Conservation (phyloP, 2,888 invertebrate species). For the Ophioninae sp. region DNA sequence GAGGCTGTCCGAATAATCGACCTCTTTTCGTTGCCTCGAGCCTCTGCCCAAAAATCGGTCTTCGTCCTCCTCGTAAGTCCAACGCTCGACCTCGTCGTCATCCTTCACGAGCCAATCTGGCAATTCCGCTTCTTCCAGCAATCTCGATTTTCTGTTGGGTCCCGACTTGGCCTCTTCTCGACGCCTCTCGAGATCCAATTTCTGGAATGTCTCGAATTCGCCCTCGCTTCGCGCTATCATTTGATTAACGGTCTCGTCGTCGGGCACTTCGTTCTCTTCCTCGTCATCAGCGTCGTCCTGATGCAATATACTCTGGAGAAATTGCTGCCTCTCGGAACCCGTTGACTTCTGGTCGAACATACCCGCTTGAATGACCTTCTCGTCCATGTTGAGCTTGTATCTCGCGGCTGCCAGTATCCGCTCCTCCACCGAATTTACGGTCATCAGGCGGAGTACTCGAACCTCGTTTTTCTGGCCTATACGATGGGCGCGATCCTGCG, state of each 20-base stretch:
- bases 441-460: constrained; percentile 97
- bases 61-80: constrained; percentile 88
- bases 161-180: constrained; percentile 88
- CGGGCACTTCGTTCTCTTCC: constrained; percentile 98
- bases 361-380: constrained; percentile 99
- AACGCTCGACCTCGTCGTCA: constrained; percentile 93
- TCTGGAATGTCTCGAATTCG: constrained; percentile 96
- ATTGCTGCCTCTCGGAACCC: constrained; percentile 97
- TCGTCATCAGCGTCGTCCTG: constrained; percentile 98
- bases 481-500: constrained; percentile 99
- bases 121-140: constrained; percentile 96
- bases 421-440: constrained; percentile 99
- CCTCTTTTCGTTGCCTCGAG: constrained; percentile 96
- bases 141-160: constrained; percentile 89
- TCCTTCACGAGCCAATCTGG: constrained; percentile 97
- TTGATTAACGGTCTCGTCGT: constrained; percentile 99
- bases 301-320: constrained; percentile 96
- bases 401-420: constrained; percentile 98
- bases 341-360: constrained; percentile 99
- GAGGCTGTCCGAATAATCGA: constrained; percentile 97
- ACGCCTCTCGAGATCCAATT: constrained; percentile 95
- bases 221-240: constrained; percentile 98
- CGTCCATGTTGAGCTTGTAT: constrained; percentile 99
- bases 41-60: constrained; percentile 93
- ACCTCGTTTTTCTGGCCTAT: constrained; percentile 99